Evolutionary conservation across 64 coral and sea anemone genomes (phyloP).

Genomic region (Porites australiensis): DNA sequence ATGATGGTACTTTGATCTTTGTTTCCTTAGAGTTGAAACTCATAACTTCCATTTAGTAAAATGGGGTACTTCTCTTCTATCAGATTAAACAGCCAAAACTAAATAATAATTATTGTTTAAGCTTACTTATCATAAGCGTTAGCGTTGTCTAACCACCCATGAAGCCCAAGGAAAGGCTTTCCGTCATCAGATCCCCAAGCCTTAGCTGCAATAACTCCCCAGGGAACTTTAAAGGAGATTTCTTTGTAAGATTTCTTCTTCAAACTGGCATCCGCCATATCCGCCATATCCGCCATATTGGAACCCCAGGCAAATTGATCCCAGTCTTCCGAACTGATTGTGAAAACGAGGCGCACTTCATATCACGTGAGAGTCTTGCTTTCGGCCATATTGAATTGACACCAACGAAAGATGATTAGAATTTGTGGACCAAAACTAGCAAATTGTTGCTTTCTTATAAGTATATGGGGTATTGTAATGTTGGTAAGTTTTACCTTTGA

Average conservation of each 20-base stretch:
- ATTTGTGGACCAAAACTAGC: constrained; percentile 95
- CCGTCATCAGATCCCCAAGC: constrained; percentile 70
- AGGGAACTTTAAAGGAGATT: constrained; percentile 71
- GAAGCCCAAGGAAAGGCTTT: constrained; percentile 58
- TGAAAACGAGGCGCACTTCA: constrained; percentile 59
- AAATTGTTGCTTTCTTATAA: constrained; percentile 96
- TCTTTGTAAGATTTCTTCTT: background rate
- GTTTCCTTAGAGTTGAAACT: no score
- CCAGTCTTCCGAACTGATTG: background rate
- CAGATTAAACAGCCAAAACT: no score
- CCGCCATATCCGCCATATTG: background rate
- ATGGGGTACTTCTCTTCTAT: no score
- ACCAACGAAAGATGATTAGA: constrained; percentile 63
- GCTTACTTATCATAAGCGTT: constrained; percentile 70
- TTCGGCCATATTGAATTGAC: constrained; percentile 67
- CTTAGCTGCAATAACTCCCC: constrained; percentile 85
- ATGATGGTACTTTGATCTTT: no score
- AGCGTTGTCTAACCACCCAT: constrained; percentile 87
- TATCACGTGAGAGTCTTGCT: constrained; percentile 59
- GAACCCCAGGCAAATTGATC: background rate
- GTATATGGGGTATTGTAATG: constrained; percentile 97
- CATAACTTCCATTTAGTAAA: no score
- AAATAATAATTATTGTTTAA: no score
- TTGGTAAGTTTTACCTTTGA: constrained; percentile 64
- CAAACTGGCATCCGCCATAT: no score